These are phyloP conservation scores for Azemiops feae DNA, from an alignment of 2,113 vertebrate genomes.

Conservation along the genomic window DNA sequence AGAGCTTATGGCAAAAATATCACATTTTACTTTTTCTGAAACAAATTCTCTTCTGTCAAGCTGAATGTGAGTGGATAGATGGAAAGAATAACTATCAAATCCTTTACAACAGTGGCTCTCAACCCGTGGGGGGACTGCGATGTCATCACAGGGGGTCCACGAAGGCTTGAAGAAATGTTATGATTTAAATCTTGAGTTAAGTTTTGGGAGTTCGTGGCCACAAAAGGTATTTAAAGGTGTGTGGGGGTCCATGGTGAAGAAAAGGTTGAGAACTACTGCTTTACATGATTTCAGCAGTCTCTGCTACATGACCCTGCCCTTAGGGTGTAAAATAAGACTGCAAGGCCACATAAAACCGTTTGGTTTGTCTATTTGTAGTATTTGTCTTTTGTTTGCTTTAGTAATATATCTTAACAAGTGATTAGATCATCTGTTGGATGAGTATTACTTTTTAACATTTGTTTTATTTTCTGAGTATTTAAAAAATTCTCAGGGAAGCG, in stretches of 20 bases:
- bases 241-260: background rate
- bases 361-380: background rate
- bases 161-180: background rate
- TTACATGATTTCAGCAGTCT: too few species aligned
- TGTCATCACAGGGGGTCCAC: background rate
- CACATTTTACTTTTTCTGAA: background rate
- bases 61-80: background rate
- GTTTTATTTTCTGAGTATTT: background rate
- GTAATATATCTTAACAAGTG: background rate
- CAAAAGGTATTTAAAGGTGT: too few species aligned
- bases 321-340: background rate
- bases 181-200: background rate
- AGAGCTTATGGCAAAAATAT: background rate
- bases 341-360: background rate
- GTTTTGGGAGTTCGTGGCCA: too few species aligned
- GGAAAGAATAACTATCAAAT: background rate
- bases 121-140: background rate
- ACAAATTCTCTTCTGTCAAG: background rate
- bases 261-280: too few species aligned
- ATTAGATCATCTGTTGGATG: background rate
- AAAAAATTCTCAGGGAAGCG: background rate
- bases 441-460: background rate
- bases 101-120: background rate
- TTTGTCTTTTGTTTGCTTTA: background rate
- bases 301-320: background rate